Evolutionary conservation across 2,888 invertebrate genomes (phyloP), one percentile per base, ranked within the genome.

Genomic region (Melanargia galathea): DNA sequence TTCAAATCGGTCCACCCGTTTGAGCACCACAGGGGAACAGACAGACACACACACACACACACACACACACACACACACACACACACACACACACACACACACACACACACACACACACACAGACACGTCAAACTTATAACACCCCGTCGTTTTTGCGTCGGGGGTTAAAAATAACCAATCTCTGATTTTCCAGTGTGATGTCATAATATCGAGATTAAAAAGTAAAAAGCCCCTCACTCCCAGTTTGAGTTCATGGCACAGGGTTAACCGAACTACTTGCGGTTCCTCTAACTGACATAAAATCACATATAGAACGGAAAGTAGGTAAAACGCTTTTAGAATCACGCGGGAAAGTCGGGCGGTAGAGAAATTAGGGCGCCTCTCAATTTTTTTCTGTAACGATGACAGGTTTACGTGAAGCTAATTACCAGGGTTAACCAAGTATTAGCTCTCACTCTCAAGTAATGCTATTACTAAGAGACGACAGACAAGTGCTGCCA

Each of bases 211-310:
- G 45, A 52, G 33, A 49, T 48, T 60, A 40, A 16, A 40, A 43
- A 43, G 16, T 16, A 46, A 52, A 55, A 38, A 54, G 64, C 79
- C 65, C 74, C 60, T 66, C 76, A 78, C 71, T 79, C 83, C n/a
- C 72, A 79, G 73, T 77, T 82, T 67, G 77, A 83, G 87, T 84
- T 87, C 87, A 85, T 82, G 84, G 83, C 75, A 70, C 86, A 87
- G 83, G 86, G 85, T 85, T 83, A 83, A 61, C 67, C 55, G 54
- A 46, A 46, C 20, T 57, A 33, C 57, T 13, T 20, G 26, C 43
- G 30, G 46, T 57, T 57, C 43, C 43, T 43, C 16, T 33, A 16
- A 45, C 30, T n/a, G 18, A 30, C 56, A 56, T 43, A 45, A 57
- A 57, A 24, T 18, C 18, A 33, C 18, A 43, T 40, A 43, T 56